Evolutionary conservation across 1,140 invertebrate species (phyloP), one percentile per base, ranked within the genome.

Genomic region (Trypoxylus dichotomus): DNA sequence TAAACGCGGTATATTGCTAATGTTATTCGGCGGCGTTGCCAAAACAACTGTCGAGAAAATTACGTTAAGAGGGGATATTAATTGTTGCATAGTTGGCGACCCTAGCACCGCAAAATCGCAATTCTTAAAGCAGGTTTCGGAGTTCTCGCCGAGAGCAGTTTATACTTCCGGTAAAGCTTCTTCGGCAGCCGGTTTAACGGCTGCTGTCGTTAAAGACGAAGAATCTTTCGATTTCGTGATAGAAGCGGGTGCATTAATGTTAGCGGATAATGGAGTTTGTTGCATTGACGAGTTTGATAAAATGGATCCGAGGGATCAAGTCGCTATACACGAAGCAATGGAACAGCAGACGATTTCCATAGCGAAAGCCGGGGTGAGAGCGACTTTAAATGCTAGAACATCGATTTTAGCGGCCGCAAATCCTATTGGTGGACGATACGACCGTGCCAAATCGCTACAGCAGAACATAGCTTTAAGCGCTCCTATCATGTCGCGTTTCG

Each of bases 231-330:
- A 99, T 88, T 99, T 99, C 89, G 98, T 99, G 1, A 99, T 99
- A 78, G 98, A 99, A 90, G 98, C 98, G 24, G 98, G 98, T 58
- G 98, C 98, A 3, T 87, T 99, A 3, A 99, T 99, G 97, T 90
- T 99, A 82, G 98, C 98, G 0, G 98, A 99, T 87, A 99, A 99
- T 87, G 98, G 98, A 15, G 95, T 99, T 32, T 99, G 98, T 86
- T 99, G 98, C 85, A 99, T 99, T 82, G 98, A 99, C 86, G 98
- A 99, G 88, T 99, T 99, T 88, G 98, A 99, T 85, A 99, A 99
- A 89, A 99, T 99, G 98, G 98, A 99, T 86, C 90, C 91, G 0
- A 92, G 93, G 78, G 98, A 99, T 90, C 98, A 99, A 87, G 97
- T 99, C 6, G 98, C 98, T 29, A 99, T 99, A 84, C 98, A 99